Base-by-base conservation (phyloP, 2,797 vertebrate genomes). In the Acanthurus leucopareius region DNA sequence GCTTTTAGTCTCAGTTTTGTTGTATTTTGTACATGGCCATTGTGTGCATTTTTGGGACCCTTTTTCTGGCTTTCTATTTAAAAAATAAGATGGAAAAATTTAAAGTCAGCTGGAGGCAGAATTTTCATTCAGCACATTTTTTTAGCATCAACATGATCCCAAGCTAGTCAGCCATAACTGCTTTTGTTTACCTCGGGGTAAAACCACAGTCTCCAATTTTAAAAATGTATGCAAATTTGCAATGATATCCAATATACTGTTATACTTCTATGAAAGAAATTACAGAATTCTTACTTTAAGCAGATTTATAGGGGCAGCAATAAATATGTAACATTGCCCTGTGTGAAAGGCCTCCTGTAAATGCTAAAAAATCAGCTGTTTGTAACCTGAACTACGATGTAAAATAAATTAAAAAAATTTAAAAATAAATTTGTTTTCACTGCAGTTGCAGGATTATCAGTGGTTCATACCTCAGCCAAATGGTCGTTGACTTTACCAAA, bases 401-500 rank as follows among this genome's bases (percentile, higher is more conserved):
- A n/a, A n/a, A n/a, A n/a, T n/a, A n/a, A n/a, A n/a, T n/a, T n/a
- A n/a, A n/a, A n/a, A n/a, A n/a, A n/a, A n/a, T n/a, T n/a, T 35
- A 6, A 35, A 35, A 35, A 35, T 35, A 7, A 35, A 35, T 35
- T 7, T 7, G 32, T 6, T 35, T 35, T 35, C 32, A 35, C 32
- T 35, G 32, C 32, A 35, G 32, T 35, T 35, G 32, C 32, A 35
- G 32, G 32, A 20, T 47, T 22, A 35, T 47, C 58, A 13, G 16
- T 51, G 45, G 25, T 56, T 53, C 53, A 49, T 52, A 62, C 19
- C 1, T 69, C 11, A 0, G 48, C 71, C 77, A 75, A 81, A 69
- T 82, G 69, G 38, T 47, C 59, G 47, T 85, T 79, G 60, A 59
- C 63, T 84, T 79, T 51, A 67, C 79, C 84, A 82, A 87, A 85